These are phyloP conservation scores for Sciaenops ocellatus DNA, from an alignment of 2,797 vertebrate genomes.

Conservation along the genomic window DNA sequence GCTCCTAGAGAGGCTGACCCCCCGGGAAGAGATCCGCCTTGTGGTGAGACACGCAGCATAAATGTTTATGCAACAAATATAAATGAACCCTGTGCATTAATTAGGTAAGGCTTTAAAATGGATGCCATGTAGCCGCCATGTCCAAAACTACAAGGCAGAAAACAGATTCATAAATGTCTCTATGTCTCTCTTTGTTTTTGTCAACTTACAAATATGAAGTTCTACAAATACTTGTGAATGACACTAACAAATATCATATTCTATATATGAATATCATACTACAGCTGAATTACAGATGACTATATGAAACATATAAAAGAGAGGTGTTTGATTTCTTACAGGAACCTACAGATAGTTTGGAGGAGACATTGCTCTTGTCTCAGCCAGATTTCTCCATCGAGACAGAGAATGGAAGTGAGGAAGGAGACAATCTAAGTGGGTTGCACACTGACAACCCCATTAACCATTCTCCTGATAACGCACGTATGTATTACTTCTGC, in stretches of 20 bases:
- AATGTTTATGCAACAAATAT: slow-evolving; percentile 28
- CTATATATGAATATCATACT: neutral
- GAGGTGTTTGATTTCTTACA: slow-evolving; percentile 67
- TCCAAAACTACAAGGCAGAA: slow-evolving; percentile 12
- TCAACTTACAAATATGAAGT: neutral
- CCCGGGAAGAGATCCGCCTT: slow-evolving; percentile 95
- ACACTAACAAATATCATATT: too few relatives aligned
- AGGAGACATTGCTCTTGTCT: slow-evolving; percentile 93
- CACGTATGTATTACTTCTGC: slow-evolving; percentile 82
- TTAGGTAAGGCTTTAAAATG: slow-evolving; percentile 18
- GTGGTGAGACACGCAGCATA: slow-evolving; percentile 88
- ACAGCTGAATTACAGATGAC: neutral
- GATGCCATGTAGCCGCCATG: slow-evolving; percentile 1
- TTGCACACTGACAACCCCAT: slow-evolving; percentile 89
- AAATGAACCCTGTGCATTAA: slow-evolving; percentile 41
- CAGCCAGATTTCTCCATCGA: slow-evolving; percentile 89
- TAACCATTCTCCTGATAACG: slow-evolving; percentile 85
- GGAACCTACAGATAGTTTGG: slow-evolving; percentile 96
- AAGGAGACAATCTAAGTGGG: slow-evolving; percentile 82
- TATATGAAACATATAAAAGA: neutral
- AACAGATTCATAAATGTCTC: neutral
- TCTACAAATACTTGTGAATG: neutral
- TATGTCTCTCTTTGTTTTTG: neutral
- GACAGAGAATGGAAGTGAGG: slow-evolving; percentile 88
- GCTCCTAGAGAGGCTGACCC: slow-evolving; percentile 94